These are phyloP conservation scores for Lamprotornis superbus DNA, from an alignment of 2,113 vertebrate genomes.

Conservation along the genomic window DNA sequence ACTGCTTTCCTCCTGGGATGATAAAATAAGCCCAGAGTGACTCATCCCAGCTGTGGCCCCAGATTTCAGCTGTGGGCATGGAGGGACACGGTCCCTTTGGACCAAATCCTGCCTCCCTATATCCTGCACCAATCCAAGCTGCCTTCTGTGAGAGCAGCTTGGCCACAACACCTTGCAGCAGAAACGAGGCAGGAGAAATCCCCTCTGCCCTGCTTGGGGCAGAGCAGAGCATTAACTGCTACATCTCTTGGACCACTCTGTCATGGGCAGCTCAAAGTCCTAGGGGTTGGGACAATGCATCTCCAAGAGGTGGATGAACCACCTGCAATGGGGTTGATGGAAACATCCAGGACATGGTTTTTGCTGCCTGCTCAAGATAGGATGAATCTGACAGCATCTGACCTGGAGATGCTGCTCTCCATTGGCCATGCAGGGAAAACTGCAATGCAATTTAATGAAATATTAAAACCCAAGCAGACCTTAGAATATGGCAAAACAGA, in stretches of 20 bases:
- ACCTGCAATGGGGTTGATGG: rapidly evolving
- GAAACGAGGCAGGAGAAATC: background rate
- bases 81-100: background rate
- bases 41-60: background rate
- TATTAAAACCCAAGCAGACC: background rate
- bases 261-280: background rate
- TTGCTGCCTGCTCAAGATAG: background rate
- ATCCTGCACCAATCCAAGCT: background rate
- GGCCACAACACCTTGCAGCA: background rate
- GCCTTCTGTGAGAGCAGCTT: background rate
- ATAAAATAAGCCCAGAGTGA: background rate
- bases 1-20: background rate
- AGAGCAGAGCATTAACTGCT: background rate
- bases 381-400: background rate
- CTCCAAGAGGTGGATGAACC: background rate
- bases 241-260: rapidly evolving
- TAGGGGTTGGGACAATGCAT: rapidly evolving
- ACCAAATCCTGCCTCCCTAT: background rate
- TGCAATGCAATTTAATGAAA: background rate
- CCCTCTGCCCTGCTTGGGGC: rapidly evolving
- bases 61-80: background rate
- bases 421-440: background rate
- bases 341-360: background rate
- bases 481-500: background rate
- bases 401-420: background rate